phyloP scores from a whole-genome alignment of 1,140 invertebrate species.

The Galleria mellonella region DNA sequence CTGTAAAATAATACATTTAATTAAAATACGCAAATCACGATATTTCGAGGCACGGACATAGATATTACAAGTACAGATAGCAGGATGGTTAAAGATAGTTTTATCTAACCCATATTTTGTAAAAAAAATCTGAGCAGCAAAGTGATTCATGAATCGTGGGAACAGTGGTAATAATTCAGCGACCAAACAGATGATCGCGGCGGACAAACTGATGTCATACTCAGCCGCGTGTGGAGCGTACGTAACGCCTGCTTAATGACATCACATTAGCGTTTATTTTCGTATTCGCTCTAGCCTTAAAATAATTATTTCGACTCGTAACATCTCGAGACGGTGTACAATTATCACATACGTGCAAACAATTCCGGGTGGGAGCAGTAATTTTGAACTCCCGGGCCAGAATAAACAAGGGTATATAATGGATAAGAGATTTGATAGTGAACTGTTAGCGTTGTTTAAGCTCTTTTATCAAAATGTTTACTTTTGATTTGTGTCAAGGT shows the following conservation, averaged over 20 bases:
- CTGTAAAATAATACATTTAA: conserved; percentile 1
- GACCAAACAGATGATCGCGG: conserved; percentile 39
- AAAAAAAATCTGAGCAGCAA: conserved; percentile 13
- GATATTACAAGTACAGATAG: too few species aligned
- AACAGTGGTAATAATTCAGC: conserved; percentile 43
- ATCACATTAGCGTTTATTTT: conserved; percentile 61
- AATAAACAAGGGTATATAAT: not conserved
- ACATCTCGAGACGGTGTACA: conserved; percentile 27
- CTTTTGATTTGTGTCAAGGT: too few species aligned
- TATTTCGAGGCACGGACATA: conserved; percentile 2
- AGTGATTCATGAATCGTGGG: conserved; percentile 26
- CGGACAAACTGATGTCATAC: conserved; percentile 55
- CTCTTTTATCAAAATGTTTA: too few species aligned
- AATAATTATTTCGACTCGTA: conserved; percentile 41
- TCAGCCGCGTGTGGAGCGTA: conserved; percentile 43
- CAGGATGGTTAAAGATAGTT: not conserved
- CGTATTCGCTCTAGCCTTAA: conserved; percentile 50
- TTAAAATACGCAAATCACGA: conserved; percentile 13
- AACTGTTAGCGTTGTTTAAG: too few species aligned
- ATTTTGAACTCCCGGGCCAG: conserved; percentile 2
- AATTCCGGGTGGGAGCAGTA: conserved; percentile 5
- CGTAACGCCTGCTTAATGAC: conserved; percentile 60
- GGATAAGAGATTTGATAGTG: too few species aligned
- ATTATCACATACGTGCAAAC: conserved; percentile 25
- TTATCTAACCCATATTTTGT: not conserved